Evolutionary conservation across 2,113 vertebrate species (phyloP).

Genomic region (Nannospalax galili): DNA sequence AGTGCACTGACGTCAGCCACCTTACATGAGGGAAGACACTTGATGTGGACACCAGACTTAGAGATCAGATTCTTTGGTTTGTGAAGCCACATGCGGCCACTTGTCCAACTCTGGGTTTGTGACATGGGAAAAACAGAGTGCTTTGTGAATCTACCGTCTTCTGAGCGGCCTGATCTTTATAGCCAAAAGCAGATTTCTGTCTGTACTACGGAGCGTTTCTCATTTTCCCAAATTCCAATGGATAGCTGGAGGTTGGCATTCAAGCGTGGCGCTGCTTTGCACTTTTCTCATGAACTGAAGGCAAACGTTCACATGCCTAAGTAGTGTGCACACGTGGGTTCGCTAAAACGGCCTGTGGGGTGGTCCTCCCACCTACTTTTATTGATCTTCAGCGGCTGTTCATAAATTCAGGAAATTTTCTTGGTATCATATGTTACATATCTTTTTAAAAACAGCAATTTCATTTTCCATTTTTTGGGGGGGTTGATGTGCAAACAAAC

Average conservation of each 20-base stretch:
- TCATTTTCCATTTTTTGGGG: background rate
- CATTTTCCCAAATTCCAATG: background rate
- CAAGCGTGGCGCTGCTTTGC: background rate
- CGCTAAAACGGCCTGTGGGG: no score
- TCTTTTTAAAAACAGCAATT: no score
- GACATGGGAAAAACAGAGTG: background rate
- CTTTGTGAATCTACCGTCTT: background rate
- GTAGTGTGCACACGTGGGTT: background rate
- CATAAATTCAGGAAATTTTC: no score
- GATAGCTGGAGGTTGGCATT: background rate
- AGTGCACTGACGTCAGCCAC: background rate
- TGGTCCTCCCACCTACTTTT: background rate
- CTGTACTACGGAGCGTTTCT: background rate
- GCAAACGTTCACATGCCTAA: background rate
- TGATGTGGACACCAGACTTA: background rate
- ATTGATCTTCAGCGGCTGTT: background rate
- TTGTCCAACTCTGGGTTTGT: background rate
- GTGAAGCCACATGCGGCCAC: background rate
- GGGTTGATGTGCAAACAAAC: background rate
- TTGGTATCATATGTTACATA: no score
- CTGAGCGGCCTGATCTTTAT: background rate
- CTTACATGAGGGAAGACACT: background rate
- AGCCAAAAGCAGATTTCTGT: no score
- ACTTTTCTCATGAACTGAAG: background rate
- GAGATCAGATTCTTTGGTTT: background rate